phyloP scores from a whole-genome alignment of 2,888 invertebrate species.

The Stratiomys singularior region DNA sequence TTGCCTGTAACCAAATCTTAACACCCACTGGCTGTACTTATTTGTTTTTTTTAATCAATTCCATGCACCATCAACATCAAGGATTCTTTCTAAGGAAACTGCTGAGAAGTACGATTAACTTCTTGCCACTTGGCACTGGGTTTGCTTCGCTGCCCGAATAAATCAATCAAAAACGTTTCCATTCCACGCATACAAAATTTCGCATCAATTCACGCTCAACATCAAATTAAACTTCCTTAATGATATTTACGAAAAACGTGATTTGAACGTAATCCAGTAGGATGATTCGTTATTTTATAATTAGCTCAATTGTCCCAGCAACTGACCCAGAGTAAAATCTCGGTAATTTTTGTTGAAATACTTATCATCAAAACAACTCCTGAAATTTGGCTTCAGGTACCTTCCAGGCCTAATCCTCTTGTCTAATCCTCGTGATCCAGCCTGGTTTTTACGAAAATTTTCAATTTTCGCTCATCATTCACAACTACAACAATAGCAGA shows the following conservation, averaged over 20 bases:
- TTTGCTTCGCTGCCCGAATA: no score
- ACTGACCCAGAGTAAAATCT: neutral
- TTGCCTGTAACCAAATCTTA: no score
- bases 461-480: neutral
- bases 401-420: neutral
- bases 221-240: neutral
- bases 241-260: neutral
- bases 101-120: no score
- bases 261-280: neutral
- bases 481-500: neutral
- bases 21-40: no score
- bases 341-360: neutral
- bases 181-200: neutral
- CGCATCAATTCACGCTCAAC: neutral
- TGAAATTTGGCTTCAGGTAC: neutral
- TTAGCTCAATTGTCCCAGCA: neutral
- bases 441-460: neutral
- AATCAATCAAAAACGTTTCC: neutral
- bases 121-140: no score
- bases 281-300: constrained; percentile 5
- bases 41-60: no score
- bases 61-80: no score
- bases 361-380: neutral
- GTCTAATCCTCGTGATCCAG: constrained; percentile 10
- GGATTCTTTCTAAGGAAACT: no score